Conservation (phyloP, 2,888 invertebrate genomes). For the Parnassius mnemosyne region DNA sequence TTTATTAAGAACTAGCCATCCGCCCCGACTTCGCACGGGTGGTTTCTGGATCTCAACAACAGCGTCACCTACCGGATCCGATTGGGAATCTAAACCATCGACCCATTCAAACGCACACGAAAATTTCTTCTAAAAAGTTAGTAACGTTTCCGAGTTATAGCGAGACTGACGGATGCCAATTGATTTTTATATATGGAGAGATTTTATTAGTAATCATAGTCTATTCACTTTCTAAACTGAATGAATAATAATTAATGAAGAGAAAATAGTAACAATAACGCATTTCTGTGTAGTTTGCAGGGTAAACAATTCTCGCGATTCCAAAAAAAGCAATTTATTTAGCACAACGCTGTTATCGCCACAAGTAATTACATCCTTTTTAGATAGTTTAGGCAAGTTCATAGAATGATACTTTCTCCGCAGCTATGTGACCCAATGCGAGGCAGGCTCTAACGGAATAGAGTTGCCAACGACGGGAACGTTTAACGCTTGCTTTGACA, state of each 20-base stretch:
- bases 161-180: too few relatives aligned
- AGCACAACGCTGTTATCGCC: slow-evolving; percentile 24
- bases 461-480: not conserved
- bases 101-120: too few relatives aligned
- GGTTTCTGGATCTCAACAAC: too few relatives aligned
- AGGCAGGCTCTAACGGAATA: slow-evolving; percentile 21
- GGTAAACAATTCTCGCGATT: slow-evolving; percentile 12
- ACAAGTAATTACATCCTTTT: slow-evolving; percentile 27
- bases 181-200: too few relatives aligned
- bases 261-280: not conserved
- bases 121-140: too few relatives aligned
- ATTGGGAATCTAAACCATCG: too few relatives aligned
- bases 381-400: slow-evolving; percentile 24
- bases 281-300: not conserved
- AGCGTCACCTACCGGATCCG: too few relatives aligned
- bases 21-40: too few relatives aligned
- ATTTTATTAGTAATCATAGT: not conserved
- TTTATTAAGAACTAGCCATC: too few relatives aligned
- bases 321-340: slow-evolving; percentile 25
- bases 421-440: slow-evolving; percentile 22
- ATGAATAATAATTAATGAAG: not conserved
- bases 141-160: too few relatives aligned
- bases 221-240: too few relatives aligned
- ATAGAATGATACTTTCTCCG: slow-evolving; percentile 26
- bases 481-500: slow-evolving; percentile 10